Base-by-base conservation (phyloP, 2,888 invertebrate genomes). In the Charanyca ferruginea region DNA sequence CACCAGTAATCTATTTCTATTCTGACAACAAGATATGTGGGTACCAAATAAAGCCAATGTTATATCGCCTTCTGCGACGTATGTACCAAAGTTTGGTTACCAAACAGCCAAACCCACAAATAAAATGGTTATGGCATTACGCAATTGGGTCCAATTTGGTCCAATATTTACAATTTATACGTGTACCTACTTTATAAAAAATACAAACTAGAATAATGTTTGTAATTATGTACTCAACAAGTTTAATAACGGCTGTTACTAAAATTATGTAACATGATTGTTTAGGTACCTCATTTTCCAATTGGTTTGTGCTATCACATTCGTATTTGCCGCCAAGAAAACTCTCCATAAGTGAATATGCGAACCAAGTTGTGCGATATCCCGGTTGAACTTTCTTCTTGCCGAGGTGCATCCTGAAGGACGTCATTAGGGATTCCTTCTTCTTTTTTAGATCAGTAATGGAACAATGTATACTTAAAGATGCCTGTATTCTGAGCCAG, bases 381-480 rank as follows among this genome's bases (percentile, higher is more conserved):
- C 82, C 79, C 28, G 84, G 86, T 55, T 80, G 86, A 13, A 79
- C 87, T 77, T 88, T 90, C 83, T 92, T 93, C 82, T 89, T 93
- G 32, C 89, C 87, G 41, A 84, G 83, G 77, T 93, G 91, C 84
- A 90, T 87, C 77, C 95, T 87, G 77, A 92, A 95, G 3, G 93
- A 89, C 6, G 95, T 91, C 95, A 95, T 95, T 65, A 95, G 73
- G 1, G 93, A 93, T 75, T 95, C 95, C 73, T 94, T 95, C 85
- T 95, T 95, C 85, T 87, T 94, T 84, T 95, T 95, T 25, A 95
- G 81, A 68, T 92, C 92, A 62, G 77, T 77, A 53, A 95, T 80
- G 22, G 93, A 86, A 71, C 85, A 91, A 72, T 89, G 80, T 58
- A 90, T 85, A 72, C 89, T 90, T 28, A 95, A 71, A 65, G 86